Evolutionary conservation across 2,797 vertebrate genomes (phyloP), one percentile per base, ranked within the genome.

Genomic region (Choloepus didactylus): DNA sequence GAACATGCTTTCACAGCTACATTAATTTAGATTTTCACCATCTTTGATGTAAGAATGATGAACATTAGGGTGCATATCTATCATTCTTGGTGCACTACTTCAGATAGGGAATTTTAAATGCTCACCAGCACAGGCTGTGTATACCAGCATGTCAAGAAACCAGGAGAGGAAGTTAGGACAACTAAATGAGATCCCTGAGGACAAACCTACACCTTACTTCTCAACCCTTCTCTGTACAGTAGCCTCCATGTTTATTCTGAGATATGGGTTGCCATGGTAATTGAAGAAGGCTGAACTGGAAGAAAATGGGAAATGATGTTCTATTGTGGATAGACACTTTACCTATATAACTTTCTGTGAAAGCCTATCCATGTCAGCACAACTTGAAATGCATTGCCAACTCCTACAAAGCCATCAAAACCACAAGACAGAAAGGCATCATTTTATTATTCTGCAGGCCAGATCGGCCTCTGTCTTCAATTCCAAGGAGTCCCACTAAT

Each of bases 1-100:
- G 14, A 59, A 80, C 11, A 75, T 54, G 35, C 35, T 64, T 83
- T 84, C n/a, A 83, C 35, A 79, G 31, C 21, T 86, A 83, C 64
- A 27, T 79, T 83, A 64, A 89, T 89, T 51, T 89, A 70, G 7
- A 27, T n/a, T 87, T 94, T 83, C 16, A 76, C 16, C 38, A 79
- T 16, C 66, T 64, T 67, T 70, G 16, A 89, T 89, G 23, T 31
- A 44, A 27, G 16, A 86, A 72, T 0, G 11, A 23, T 76, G 3
- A 21, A 85, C n/a, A 76, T 29, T 62, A 38, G 44, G 7, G 12
- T 66, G n/a, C 73, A 85, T 81, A 41, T 3, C 56, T 44, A 25
- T 86, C 25, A 66, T 66, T 89, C 27, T 44, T 85, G 81, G 15
- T 7, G n/a, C 25, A 16, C 38, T 75, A 92, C 62, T 69, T 29